Conservation (phyloP, 1,140 invertebrate genomes). For the Eueides isabella region DNA sequence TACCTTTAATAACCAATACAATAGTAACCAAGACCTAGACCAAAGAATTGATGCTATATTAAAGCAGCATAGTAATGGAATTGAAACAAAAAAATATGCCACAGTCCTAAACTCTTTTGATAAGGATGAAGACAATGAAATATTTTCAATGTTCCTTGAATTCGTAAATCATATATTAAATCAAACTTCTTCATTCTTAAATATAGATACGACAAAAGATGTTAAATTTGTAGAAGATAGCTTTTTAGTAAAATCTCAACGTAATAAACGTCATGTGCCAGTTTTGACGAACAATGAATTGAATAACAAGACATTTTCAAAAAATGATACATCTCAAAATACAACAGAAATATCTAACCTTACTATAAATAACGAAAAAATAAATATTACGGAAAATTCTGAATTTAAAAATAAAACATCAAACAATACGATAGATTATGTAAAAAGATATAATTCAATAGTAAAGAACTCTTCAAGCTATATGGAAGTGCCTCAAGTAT, state of each 20-base stretch:
- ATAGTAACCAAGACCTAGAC: conserved; percentile 47
- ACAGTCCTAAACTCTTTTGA: conserved; percentile 53
- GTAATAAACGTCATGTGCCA: conserved; percentile 52
- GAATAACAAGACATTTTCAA: background rate
- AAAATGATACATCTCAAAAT: background rate
- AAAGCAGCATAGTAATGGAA: conserved; percentile 66
- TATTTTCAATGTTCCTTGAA: conserved; percentile 54
- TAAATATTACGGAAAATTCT: background rate
- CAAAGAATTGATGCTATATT: conserved; percentile 55
- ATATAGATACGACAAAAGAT: conserved; percentile 38
- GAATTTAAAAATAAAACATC: background rate
- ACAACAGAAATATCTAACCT: background rate
- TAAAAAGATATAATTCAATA: conserved; percentile 27
- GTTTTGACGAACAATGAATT: background rate
- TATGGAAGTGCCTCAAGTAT: conserved; percentile 41
- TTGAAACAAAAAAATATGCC: conserved; percentile 55
- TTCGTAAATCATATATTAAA: conserved; percentile 55
- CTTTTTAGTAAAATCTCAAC: conserved; percentile 41
- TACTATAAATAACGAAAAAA: background rate
- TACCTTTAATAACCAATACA: conserved; percentile 55
- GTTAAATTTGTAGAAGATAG: conserved; percentile 29
- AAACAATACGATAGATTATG: background rate
- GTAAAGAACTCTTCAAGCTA: conserved; percentile 21
- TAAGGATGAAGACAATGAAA: conserved; percentile 55
- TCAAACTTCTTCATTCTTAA: conserved; percentile 53